phyloP scores from a whole-genome alignment of 2,113 vertebrate genomes.

The Nipponia nippon region DNA sequence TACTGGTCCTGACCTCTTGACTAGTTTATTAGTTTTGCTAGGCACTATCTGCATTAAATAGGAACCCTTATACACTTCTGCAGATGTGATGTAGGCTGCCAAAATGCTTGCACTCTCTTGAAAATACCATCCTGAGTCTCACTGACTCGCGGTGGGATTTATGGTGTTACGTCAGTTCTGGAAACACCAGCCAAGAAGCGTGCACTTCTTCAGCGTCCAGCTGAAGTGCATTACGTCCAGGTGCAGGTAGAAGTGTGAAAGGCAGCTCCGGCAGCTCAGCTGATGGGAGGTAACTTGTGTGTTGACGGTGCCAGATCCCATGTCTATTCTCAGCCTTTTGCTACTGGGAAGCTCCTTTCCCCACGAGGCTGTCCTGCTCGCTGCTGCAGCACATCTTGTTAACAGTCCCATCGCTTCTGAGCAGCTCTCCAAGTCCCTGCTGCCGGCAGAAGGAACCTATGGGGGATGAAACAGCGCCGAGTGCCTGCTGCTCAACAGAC shows the following conservation, averaged over 20 bases:
- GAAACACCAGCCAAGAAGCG: neutral
- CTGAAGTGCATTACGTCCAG: neutral
- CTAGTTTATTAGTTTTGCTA: neutral
- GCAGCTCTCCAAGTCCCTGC: neutral
- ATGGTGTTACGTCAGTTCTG: neutral
- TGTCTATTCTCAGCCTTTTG: neutral
- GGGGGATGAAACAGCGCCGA: neutral
- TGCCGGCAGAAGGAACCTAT: neutral
- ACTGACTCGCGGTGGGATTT: neutral
- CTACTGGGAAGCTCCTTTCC: neutral
- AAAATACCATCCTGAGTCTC: neutral
- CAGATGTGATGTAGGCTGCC: neutral
- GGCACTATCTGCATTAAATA: neutral
- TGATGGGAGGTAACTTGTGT: neutral
- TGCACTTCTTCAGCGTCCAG: neutral
- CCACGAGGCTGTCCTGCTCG: accelerated
- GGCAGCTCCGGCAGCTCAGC: neutral
- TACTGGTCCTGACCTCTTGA: neutral
- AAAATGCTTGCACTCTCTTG: neutral
- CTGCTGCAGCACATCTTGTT: neutral
- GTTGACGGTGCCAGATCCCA: neutral
- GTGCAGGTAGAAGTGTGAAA: neutral
- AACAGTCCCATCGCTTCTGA: neutral
- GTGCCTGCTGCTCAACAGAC: neutral
- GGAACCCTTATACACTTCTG: neutral